Evolutionary conservation across 2,113 vertebrate genomes (phyloP).

Genomic region (Neolamprologus devosi): DNA sequence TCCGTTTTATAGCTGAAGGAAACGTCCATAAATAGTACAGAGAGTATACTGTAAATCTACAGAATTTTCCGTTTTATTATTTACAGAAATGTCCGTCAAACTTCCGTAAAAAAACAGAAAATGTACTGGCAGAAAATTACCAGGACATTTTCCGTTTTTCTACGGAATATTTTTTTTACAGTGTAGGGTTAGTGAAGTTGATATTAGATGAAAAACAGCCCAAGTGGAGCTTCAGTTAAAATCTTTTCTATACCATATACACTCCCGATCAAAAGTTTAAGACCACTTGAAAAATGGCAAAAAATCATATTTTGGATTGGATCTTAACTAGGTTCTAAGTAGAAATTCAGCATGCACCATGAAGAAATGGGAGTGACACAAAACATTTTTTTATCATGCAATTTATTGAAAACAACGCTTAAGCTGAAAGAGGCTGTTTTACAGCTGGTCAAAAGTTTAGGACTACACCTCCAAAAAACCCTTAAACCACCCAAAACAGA

Average conservation of each 20-base stretch:
- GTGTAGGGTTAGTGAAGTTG: not conserved
- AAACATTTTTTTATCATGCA: not conserved
- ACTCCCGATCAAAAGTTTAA: not conserved
- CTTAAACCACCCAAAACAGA: not conserved
- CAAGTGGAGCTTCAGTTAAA: not conserved
- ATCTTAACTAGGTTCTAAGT: not conserved
- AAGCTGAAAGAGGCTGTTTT: not conserved
- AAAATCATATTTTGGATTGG: not conserved
- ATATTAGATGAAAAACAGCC: not conserved
- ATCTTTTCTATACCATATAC: not conserved
- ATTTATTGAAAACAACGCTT: not conserved
- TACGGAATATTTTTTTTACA: too few species aligned
- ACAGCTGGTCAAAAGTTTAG: not conserved
- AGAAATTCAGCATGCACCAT: not conserved
- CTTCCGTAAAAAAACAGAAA: too few species aligned
- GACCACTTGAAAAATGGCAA: not conserved
- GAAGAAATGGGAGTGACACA: not conserved
- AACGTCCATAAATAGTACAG: too few species aligned
- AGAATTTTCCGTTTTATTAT: too few species aligned
- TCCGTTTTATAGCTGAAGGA: too few species aligned
- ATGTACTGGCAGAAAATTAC: too few species aligned
- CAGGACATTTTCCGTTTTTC: too few species aligned
- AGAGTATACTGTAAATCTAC: too few species aligned
- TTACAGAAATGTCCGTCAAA: too few species aligned
- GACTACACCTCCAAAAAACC: not conserved